Evolutionary conservation across 2,888 invertebrate species (phyloP).

Genomic region (Sepiola atlantica): DNA sequence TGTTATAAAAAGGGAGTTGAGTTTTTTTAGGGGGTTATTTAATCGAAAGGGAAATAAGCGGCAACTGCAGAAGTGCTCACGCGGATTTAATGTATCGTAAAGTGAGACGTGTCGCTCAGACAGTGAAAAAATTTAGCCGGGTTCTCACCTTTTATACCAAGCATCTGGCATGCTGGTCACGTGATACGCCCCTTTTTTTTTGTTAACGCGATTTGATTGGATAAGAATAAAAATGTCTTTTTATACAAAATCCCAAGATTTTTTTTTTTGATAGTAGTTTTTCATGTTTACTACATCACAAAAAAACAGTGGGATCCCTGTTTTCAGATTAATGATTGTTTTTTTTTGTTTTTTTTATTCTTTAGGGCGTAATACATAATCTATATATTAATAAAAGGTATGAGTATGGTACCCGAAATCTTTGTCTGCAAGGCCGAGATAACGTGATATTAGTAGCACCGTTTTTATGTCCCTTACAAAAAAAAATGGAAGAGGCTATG

Average conservation of each 20-base stretch:
- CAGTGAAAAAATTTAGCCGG: background rate
- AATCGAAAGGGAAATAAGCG: background rate
- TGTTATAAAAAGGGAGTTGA: background rate
- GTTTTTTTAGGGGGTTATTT: background rate
- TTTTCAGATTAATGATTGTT: no score
- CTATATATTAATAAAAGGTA: no score
- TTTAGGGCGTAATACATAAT: no score
- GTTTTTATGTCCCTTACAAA: no score
- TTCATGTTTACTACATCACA: background rate
- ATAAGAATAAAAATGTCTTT: background rate
- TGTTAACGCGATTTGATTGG: background rate
- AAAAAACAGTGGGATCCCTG: background rate
- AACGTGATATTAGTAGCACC: no score
- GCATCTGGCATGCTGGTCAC: background rate
- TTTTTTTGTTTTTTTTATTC: no score
- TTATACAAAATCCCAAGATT: background rate
- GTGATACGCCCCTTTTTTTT: background rate
- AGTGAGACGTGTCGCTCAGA: conserved; percentile 36
- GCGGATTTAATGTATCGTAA: conserved; percentile 38
- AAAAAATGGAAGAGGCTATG: no score
- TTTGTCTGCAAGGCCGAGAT: no score
- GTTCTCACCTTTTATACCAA: background rate
- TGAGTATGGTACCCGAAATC: no score
- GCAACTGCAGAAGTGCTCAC: conserved; percentile 38
- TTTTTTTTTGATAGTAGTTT: background rate